Evolutionary conservation across 1,140 invertebrate genomes (phyloP).

Genomic region (Halesus radiatus): DNA sequence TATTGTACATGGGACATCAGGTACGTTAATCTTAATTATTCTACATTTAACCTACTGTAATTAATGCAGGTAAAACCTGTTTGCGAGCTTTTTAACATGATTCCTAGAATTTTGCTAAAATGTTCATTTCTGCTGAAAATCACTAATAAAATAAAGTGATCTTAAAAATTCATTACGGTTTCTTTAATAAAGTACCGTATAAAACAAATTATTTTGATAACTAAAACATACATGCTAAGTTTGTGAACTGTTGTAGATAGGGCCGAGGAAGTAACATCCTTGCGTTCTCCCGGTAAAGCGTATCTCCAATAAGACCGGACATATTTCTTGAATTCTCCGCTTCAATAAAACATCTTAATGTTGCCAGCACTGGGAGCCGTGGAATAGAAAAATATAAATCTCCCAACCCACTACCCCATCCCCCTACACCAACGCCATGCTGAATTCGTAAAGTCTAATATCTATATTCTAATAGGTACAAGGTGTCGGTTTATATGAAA

Average conservation of each 20-base stretch:
- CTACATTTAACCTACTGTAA: no score
- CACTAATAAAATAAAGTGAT: no score
- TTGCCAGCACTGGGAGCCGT: conserved; percentile 13
- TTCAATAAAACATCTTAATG: conserved; percentile 44
- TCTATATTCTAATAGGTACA: conserved; percentile 20
- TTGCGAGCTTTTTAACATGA: no score
- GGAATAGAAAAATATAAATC: conserved; percentile 43
- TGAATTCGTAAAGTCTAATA: conserved; percentile 55
- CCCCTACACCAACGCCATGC: background rate
- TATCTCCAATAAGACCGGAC: conserved; percentile 20
- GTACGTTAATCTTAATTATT: no score
- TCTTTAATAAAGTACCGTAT: no score
- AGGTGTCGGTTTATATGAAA: conserved; percentile 8
- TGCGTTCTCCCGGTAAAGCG: conserved; percentile 8
- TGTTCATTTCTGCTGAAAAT: no score
- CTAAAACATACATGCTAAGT: no score
- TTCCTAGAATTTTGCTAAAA: no score
- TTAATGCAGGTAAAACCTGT: no score
- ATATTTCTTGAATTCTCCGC: conserved; percentile 36
- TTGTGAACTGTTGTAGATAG: background rate
- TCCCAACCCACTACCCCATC: background rate
- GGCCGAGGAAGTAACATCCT: background rate
- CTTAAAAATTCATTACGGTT: no score
- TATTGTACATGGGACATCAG: no score
- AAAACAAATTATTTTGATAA: no score